Percentiles rank a stretch among this genome's conserved stretches.
phyloP scores from a whole-genome alignment of 1,140 invertebrate species.

The Pseudachorutes palmiensis region DNA sequence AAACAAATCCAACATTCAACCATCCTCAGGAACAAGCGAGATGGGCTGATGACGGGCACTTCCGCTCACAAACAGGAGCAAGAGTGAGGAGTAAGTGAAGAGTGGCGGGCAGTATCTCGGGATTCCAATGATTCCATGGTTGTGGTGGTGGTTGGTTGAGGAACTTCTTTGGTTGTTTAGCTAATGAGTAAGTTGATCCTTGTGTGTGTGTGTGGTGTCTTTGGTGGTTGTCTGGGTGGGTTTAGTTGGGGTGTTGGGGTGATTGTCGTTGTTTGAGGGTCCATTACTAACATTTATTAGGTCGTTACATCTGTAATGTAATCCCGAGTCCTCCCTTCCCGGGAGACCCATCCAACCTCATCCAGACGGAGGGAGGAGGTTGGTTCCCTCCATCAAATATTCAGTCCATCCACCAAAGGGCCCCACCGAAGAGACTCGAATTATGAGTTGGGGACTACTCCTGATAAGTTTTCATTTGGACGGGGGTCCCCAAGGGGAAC shows the following conservation, averaged over 20 bases:
- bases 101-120: no score
- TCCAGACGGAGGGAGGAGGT: constrained; percentile 18
- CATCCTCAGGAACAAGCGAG: constrained; percentile 13
- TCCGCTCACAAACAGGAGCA: no score
- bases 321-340: constrained; percentile 35
- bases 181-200: no score
- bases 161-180: no score
- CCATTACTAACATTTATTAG: constrained; percentile 36
- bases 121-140: no score
- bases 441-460: constrained; percentile 23
- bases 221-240: neutral
- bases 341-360: constrained; percentile 37
- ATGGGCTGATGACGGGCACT: no score
- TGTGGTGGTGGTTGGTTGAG: no score
- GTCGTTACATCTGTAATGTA: constrained; percentile 38
- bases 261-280: neutral
- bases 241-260: neutral
- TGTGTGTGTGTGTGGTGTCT: neutral
- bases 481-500: constrained; percentile 13
- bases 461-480: constrained; percentile 39
- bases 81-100: no score
- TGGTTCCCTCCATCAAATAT: no score
- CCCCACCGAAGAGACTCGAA: no score
- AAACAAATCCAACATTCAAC: constrained; percentile 5
- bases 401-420: no score